A percentile compares a stretch with the other conserved stretches of the same genome.
Evolutionary conservation across 1,140 invertebrate species (phyloP).

Genomic region (Aphelenchoides fujianensis): DNA sequence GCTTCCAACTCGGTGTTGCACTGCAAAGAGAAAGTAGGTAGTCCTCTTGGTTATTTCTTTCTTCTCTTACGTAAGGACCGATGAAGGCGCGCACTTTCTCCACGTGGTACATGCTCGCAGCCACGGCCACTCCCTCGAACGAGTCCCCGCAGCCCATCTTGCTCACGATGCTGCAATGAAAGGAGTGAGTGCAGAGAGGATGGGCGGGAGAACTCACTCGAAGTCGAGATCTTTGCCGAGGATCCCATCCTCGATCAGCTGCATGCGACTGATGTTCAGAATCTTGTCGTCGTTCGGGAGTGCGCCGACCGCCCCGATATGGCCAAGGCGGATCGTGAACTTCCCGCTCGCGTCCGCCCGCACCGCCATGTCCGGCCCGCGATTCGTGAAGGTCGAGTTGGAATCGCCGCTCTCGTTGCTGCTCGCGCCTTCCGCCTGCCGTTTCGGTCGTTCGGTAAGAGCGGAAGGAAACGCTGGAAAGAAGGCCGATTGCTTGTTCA

Average conservation of each 20-base stretch:
- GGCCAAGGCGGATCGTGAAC: conserved; percentile 40
- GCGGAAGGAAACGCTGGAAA: too few species aligned
- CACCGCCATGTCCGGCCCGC: not conserved
- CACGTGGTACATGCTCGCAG: conserved; percentile 55
- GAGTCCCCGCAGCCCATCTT: conserved; percentile 49
- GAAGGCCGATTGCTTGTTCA: too few species aligned
- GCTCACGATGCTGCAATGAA: conserved; percentile 50
- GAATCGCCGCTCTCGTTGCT: too few species aligned
- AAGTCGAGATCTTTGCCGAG: conserved; percentile 53
- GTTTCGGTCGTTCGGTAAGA: too few species aligned
- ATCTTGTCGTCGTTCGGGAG: conserved; percentile 54
- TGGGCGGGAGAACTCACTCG: conserved; percentile 47
- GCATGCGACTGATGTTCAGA: conserved; percentile 47
- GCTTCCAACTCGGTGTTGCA: conserved; percentile 55
- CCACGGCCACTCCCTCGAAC: conserved; percentile 60
- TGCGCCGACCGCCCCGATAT: conserved; percentile 48
- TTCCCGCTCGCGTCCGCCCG: conserved; percentile 18
- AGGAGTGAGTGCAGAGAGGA: not conserved
- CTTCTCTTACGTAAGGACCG: too few species aligned
- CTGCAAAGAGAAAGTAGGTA: too few species aligned
- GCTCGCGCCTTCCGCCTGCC: not conserved
- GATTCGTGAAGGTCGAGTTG: not conserved
- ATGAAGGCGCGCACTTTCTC: conserved; percentile 53
- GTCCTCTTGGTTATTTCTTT: too few species aligned
- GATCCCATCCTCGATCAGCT: conserved; percentile 54